Base-by-base conservation (phyloP, 2,113 vertebrate species). In the Sakesphorus luctuosus region DNA sequence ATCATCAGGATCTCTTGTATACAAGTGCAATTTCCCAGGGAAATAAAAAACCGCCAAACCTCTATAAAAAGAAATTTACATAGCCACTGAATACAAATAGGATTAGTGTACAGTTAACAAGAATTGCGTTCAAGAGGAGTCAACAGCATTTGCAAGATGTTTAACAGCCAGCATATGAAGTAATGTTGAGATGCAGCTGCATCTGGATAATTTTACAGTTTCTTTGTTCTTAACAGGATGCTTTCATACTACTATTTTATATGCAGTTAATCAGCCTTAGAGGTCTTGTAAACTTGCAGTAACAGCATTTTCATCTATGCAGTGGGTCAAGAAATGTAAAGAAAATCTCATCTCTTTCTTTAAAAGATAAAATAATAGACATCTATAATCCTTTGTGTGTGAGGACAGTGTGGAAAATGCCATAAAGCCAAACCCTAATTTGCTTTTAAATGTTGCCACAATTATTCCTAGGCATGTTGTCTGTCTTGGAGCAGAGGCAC, bases 101-200 rank as follows among this genome's bases (percentile, higher is more conserved):
- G 50, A 93, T 94, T 66, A 90, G 53, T 24, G 49, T 81, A 91
- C 62, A 68, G 78, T 46, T 59, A 92, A 87, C 36, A 87, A 92
- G 74, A 94, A 77, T 72, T 84, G 59, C 81, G 86, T 78, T 96
- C 55, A 83, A 80, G 56, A 91, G 94, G 62, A 92, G 26, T 94
- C 66, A 50, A 83, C 17, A 94, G 62, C 49, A 85, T 80, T 97
- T 97, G 87, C 50, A 53, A 97, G 92, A 94, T 73, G 61, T 80
- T 90, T 95, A 85, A 79, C 62, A 92, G 90, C 56, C 50, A 90
- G 68, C 33, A 81, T 55, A 77, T 62, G 90, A 84, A 88, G 23
- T 89, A 84, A 94, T 92, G 73, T 58, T 68, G 82, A 91, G 79
- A 93, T 56, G 69, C 91, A 96, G 93, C 93, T 97, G 94, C 82